These are phyloP conservation scores for Labroides dimidiatus DNA, from an alignment of 2,797 vertebrate genomes.

Conservation along the genomic window DNA sequence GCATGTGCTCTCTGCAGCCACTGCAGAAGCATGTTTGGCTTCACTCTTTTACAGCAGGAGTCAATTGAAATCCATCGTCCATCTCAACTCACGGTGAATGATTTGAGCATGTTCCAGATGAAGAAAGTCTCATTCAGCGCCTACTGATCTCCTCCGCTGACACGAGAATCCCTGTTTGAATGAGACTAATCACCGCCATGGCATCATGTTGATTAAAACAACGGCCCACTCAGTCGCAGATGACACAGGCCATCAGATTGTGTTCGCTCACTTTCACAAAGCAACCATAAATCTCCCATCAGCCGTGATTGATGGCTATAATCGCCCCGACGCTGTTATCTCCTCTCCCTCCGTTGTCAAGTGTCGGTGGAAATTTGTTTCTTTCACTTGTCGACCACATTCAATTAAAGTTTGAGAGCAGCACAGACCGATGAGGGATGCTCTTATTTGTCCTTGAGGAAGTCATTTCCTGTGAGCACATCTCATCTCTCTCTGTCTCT, in stretches of 20 bases:
- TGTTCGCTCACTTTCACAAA: constrained; percentile 67
- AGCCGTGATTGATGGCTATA: constrained; percentile 71
- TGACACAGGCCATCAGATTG: constrained; percentile 75
- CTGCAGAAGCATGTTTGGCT: no score
- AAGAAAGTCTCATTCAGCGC: constrained; percentile 33
- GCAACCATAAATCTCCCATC: constrained; percentile 66
- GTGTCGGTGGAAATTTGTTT: constrained; percentile 73
- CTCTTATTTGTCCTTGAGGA: constrained; percentile 79
- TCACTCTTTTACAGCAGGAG: no score
- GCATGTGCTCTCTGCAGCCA: no score
- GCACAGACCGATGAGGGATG: constrained; percentile 56
- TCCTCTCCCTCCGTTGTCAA: constrained; percentile 58
- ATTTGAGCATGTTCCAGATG: constrained; percentile 31
- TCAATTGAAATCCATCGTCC: no score
- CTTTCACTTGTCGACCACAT: constrained; percentile 69
- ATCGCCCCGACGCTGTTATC: constrained; percentile 57
- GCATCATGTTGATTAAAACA: constrained; percentile 75
- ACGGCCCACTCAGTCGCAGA: constrained; percentile 64
- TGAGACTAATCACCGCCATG: constrained; percentile 67
- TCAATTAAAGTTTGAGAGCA: constrained; percentile 77
- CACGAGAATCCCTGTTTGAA: constrained; percentile 73
- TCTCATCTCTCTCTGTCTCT: constrained; percentile 57
- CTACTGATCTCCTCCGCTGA: constrained; percentile 47
- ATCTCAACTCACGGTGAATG: no score
- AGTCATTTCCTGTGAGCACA: constrained; percentile 76